Evolutionary conservation across 1,140 invertebrate genomes (phyloP), one percentile per base, ranked within the genome.

Genomic region (Spodoptera litura): DNA sequence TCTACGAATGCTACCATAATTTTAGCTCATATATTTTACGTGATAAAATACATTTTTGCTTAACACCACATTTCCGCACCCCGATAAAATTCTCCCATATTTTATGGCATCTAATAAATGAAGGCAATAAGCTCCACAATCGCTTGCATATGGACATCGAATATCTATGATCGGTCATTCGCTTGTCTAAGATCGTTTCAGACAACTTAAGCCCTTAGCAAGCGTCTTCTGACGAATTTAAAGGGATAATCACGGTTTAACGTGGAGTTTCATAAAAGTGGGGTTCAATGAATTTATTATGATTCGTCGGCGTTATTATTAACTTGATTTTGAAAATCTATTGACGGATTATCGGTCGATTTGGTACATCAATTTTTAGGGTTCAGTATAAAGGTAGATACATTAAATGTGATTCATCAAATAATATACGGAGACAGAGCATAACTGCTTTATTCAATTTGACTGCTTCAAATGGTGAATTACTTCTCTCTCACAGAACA

Each of bases 211-310:
- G n/a, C 13, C 15, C 64, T 68, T 12, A 53, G 10, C 11, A 52
- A 68, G 64, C 64, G 64, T 68, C 49, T 68, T 12, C 44, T 38
- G 61, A 49, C 64, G 44, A 53, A 53, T 53, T 31, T 53, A 31
- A 52, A 53, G n/a, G 20, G 15, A 64, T 64, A 49, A 64, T 44
- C 59, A 61, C 12, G 38, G 10, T 49, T 64, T 49, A 12, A 44
- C 15, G 20, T 49, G n/a, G 15, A 15, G 8, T 10, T 64, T 64
- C 44, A 15, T 13, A 20, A 56, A 56, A 20, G 4, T 13, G 20
- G 2, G 27, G 38, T 20, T 49, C 20, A 64, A 44, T 64, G 61
- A 64, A 64, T 49, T 64, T 31, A 59, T 59, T 59, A 27, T 13
- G 31, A 20, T 59, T 25, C 25, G 13, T 25, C 6, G 15, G 55